These are phyloP conservation scores for Chroicocephalus ridibundus DNA, from an alignment of 2,113 vertebrate species.

Conservation along the genomic window DNA sequence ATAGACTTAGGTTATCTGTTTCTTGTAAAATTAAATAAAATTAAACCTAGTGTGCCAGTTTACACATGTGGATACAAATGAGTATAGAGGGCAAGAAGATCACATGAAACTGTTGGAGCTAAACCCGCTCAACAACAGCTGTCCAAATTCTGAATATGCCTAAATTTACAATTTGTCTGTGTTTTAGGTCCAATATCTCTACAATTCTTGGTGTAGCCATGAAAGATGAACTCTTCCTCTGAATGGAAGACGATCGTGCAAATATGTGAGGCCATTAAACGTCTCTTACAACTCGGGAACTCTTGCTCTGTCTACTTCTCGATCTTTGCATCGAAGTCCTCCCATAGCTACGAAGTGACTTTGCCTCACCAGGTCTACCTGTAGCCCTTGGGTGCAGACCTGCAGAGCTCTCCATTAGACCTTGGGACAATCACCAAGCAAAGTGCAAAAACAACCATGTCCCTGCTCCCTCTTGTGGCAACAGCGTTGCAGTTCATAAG, in stretches of 20 bases:
- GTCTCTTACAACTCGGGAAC: background rate
- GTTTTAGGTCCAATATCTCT: background rate
- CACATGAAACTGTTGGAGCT: background rate
- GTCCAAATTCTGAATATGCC: background rate
- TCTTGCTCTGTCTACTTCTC: background rate
- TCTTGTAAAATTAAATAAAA: constrained; percentile 26
- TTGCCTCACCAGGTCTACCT: background rate
- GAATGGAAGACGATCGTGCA: background rate
- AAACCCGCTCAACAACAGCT: background rate
- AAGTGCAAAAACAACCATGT: background rate
- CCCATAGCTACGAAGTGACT: background rate
- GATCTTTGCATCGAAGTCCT: background rate
- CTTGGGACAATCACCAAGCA: background rate
- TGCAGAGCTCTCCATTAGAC: background rate
- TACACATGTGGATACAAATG: background rate
- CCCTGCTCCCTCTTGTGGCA: background rate
- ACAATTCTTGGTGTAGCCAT: background rate
- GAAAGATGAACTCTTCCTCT: background rate
- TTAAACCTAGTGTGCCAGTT: background rate
- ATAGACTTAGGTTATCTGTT: background rate
- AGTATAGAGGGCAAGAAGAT: background rate
- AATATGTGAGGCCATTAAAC: background rate
- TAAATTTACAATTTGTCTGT: background rate
- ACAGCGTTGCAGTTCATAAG: background rate
- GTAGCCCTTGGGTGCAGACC: background rate